Conservation (phyloP, 2,113 vertebrate species). For the Megaceryle maxima region DNA sequence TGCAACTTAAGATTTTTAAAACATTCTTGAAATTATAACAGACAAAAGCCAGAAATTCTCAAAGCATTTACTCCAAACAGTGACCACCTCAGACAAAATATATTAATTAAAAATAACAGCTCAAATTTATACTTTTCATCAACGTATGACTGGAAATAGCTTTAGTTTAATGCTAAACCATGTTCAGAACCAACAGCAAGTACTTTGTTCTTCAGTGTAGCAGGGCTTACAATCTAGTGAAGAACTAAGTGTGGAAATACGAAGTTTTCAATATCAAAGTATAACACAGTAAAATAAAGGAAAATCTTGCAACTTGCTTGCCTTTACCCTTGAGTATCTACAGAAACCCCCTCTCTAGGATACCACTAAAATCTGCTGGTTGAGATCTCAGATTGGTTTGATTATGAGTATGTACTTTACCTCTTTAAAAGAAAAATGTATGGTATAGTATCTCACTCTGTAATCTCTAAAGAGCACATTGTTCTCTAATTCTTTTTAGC, state of each 20-base stretch:
- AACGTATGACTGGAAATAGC: not conserved
- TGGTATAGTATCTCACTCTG: not conserved
- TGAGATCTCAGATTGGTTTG: not conserved
- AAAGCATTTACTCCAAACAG: not conserved
- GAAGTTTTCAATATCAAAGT: not conserved
- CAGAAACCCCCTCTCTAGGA: not conserved
- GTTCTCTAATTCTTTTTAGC: not conserved
- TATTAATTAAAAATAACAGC: not conserved
- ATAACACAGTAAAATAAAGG: not conserved
- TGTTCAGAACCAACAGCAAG: not conserved
- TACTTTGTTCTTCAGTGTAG: not conserved
- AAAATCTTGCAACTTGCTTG: not conserved
- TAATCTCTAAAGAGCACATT: not conserved
- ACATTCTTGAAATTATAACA: not conserved
- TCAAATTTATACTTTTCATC: not conserved
- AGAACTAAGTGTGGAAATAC: not conserved
- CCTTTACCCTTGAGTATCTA: not conserved
- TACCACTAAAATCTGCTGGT: not conserved
- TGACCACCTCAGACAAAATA: not conserved
- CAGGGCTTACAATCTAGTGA: not conserved
- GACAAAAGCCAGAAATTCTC: not conserved
- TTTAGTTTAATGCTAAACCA: not conserved
- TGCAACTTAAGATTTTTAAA: not conserved
- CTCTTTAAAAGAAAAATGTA: not conserved
- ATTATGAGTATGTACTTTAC: not conserved